Percentiles rank a stretch among this genome's conserved stretches.
These are phyloP conservation scores for Rhopalosiphum nymphaeae DNA, from an alignment of 2,888 invertebrate genomes.

Conservation along the genomic window DNA sequence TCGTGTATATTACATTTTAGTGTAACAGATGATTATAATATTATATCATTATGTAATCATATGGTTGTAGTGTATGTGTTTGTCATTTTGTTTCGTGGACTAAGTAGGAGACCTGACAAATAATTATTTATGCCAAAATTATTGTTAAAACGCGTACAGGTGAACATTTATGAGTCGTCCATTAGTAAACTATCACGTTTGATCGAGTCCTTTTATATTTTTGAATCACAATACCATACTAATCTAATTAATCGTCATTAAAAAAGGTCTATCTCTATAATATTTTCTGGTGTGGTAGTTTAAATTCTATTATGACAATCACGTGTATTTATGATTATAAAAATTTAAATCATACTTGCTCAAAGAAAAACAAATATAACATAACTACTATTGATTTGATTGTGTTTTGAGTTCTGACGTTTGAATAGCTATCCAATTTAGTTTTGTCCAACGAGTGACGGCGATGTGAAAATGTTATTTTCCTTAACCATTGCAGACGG, in stretches of 20 bases:
- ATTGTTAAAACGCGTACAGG: background rate
- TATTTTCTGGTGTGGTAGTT: background rate
- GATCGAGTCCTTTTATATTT: background rate
- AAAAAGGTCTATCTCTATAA: background rate
- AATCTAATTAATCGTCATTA: background rate
- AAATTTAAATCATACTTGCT: too few relatives aligned
- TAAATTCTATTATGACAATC: background rate
- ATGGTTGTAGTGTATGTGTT: background rate
- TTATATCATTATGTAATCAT: background rate
- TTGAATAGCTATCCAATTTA: background rate
- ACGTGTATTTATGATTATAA: too few relatives aligned
- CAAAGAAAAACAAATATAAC: too few relatives aligned
- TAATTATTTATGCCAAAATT: background rate
- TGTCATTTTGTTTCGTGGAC: background rate
- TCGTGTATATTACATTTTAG: background rate
- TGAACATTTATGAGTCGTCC: background rate
- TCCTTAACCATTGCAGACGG: background rate
- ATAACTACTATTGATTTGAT: too few relatives aligned
- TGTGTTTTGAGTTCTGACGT: too few relatives aligned
- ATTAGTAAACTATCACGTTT: background rate
- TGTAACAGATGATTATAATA: background rate
- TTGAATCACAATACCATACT: background rate
- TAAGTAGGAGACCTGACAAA: background rate
- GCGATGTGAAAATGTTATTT: background rate
- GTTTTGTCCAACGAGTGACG: too few relatives aligned